Evolutionary conservation across 2,888 invertebrate genomes (phyloP), one percentile per base, ranked within the genome.

Genomic region (Agrilus mali): DNA sequence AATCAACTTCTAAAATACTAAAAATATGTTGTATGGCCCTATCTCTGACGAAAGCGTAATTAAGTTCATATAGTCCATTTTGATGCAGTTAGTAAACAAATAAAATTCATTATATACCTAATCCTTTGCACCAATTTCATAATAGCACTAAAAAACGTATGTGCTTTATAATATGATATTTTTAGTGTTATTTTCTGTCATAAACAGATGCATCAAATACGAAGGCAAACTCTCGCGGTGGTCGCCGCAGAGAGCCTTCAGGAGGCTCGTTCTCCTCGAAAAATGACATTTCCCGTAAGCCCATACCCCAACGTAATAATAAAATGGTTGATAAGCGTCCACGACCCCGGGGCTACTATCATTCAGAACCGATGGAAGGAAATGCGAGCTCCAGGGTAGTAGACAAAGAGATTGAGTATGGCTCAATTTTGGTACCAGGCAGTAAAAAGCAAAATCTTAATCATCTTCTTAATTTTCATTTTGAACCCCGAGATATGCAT

Each of bases 391-490:
- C 81, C 82, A 68, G 81, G 80, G 66, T 68, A 53, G 50, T 46
- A 64, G 41, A 14, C 14, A 22, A 75, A 50, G 70, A 73, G 60
- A 75, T 77, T 64, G 89, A 89, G 75, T 70, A 80, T 67, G 87
- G 86, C 73, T 88, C 88, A 64, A 81, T 87, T 58, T 80, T 84
- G 73, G 72, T 75, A 64, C 78, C 78, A 66, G 86, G 87, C 71
- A 85, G 86, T 68, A 90, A 87, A 69, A 90, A 90, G 74, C 86
- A 86, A 72, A 93, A 86, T 71, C 75, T 89, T 71, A 92, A 88
- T 70, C 89, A 93, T 77, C 78, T 94, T 77, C 78, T 93, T 59
- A 93, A 93, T 71, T 94, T 94, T 70, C 82, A 84, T 66, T 89
- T 86, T 65, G 77, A 80, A 50, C 77, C 83, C 38, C 74, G 82